These are phyloP conservation scores for Scomberomorus guttatus DNA, from an alignment of 2,797 vertebrate species.

Conservation along the genomic window DNA sequence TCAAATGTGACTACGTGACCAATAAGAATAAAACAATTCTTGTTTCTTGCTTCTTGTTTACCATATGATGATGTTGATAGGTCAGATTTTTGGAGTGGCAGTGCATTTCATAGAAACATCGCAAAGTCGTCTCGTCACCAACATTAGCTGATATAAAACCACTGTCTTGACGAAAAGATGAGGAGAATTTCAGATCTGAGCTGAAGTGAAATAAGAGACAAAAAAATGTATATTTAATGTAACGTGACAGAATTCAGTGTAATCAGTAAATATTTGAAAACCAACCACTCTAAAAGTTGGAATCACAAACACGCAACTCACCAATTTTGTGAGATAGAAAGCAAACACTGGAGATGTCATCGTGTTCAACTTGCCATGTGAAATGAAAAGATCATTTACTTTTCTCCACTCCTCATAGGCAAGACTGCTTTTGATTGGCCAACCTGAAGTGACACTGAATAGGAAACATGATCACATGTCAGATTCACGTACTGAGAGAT, in stretches of 20 bases:
- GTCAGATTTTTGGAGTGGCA: too few species aligned
- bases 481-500: neutral
- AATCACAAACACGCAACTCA: conserved; percentile 28
- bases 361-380: neutral
- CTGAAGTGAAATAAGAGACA: conserved; percentile 13
- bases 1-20: too few species aligned
- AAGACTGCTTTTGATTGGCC: conserved; percentile 45
- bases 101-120: conserved; percentile 40
- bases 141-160: conserved; percentile 16
- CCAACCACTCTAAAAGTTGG: fast-evolving
- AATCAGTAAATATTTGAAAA: neutral
- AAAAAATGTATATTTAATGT: neutral
- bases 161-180: neutral
- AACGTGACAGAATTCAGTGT: neutral
- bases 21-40: too few species aligned
- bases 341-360: conserved; percentile 27
- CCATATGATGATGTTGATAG: too few species aligned
- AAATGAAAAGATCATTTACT: conserved; percentile 14
- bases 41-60: too few species aligned
- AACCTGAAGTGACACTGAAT: neutral
- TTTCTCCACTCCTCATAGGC: neutral
- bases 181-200: neutral
- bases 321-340: conserved; percentile 37
- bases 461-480: conserved; percentile 19
- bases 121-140: conserved; percentile 24